Evolutionary conservation across 2,113 vertebrate species (phyloP).

Genomic region (Brienomyrus longianalis): DNA sequence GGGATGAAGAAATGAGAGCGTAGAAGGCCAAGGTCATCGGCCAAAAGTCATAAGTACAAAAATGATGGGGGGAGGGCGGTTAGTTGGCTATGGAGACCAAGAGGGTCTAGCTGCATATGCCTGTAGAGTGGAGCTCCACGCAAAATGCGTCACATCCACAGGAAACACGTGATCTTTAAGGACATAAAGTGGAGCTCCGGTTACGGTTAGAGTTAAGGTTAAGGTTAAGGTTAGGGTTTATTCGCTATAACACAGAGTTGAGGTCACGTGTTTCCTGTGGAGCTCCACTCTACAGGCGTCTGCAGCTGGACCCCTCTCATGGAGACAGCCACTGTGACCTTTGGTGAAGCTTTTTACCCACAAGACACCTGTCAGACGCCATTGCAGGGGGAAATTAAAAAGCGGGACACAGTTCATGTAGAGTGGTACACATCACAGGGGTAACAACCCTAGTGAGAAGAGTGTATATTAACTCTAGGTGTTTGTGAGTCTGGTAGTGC

Average conservation of each 20-base stretch:
- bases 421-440: not conserved
- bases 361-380: not conserved
- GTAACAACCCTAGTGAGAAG: not conserved
- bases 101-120: too few species aligned
- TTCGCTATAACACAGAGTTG: too few species aligned
- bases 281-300: too few species aligned
- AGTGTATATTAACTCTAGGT: not conserved
- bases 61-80: not conserved
- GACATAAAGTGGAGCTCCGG: too few species aligned
- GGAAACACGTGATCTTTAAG: too few species aligned
- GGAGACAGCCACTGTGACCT: not conserved
- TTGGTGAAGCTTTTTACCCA: slow-evolving; percentile 5
- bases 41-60: slow-evolving; percentile 7
- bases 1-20: not conserved
- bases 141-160: too few species aligned
- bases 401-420: not conserved
- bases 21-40: not conserved
- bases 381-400: not conserved
- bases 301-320: too few species aligned
- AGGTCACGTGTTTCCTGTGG: too few species aligned
- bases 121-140: too few species aligned
- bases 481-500: not conserved
- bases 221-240: too few species aligned
- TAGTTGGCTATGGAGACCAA: not conserved
- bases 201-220: too few species aligned